phyloP scores from a whole-genome alignment of 2,888 invertebrate genomes.

The Dysmachus trigonus region DNA sequence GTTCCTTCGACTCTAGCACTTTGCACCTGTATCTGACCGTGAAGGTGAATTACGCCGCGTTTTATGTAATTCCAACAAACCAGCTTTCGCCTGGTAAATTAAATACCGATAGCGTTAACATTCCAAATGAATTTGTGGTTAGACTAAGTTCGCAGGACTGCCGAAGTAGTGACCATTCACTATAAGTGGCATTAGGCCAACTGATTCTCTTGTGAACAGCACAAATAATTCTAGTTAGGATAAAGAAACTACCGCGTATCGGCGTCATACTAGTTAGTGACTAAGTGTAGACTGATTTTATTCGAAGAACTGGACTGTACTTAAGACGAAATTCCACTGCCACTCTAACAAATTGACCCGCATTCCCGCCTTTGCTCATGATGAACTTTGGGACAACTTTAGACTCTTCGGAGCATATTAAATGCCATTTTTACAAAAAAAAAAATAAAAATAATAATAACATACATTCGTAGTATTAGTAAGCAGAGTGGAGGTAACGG shows the following conservation, averaged over 20 bases:
- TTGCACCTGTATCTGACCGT: not conserved
- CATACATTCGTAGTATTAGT: constrained; percentile 18
- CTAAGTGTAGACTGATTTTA: constrained; percentile 25
- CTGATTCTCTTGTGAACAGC: not conserved
- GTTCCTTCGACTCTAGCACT: not conserved
- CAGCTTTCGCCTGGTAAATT: not conserved
- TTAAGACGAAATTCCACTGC: constrained; percentile 35
- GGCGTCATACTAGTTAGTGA: not conserved
- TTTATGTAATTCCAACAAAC: not conserved
- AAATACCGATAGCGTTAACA: not conserved
- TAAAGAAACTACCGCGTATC: not conserved
- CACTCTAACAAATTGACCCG: not conserved
- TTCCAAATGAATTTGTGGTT: not conserved
- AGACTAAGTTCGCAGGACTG: not conserved
- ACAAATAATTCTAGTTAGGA: constrained; percentile 13
- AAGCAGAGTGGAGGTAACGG: not conserved
- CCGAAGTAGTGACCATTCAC: not conserved
- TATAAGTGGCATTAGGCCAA: not conserved
- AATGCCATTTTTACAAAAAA: constrained; percentile 32
- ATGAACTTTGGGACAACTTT: not conserved
- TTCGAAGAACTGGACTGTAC: constrained; percentile 15
- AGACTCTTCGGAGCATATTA: constrained; percentile 3
- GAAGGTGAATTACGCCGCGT: not conserved
- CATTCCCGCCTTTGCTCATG: not conserved
- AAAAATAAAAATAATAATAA: no score